A percentile compares a stretch with the other conserved stretches of the same genome.
Evolutionary conservation across 2,113 vertebrate species (phyloP).

Genomic region (Podiceps cristatus): DNA sequence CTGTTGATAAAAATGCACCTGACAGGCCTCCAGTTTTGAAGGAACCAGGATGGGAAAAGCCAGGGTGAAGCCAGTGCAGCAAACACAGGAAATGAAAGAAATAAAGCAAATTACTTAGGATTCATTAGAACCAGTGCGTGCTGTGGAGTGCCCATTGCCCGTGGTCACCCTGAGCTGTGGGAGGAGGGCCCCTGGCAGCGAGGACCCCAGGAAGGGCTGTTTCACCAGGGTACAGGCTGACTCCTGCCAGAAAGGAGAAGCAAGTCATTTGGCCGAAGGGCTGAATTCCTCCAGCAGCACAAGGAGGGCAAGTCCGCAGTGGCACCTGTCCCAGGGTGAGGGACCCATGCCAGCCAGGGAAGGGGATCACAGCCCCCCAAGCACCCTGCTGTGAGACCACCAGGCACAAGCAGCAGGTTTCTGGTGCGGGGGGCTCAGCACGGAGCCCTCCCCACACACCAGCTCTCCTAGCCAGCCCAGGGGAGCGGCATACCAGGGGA

Average conservation of each 20-base stretch:
- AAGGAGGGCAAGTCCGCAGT: neutral
- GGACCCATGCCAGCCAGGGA: neutral
- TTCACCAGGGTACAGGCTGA: neutral
- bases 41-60: neutral
- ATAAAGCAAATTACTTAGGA: neutral
- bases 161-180: accelerated
- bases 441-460: neutral
- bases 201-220: neutral
- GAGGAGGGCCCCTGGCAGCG: neutral
- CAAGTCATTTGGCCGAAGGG: neutral
- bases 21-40: neutral
- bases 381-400: neutral
- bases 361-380: neutral
- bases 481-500: neutral
- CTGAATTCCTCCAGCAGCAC: neutral
- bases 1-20: neutral
- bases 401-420: accelerated
- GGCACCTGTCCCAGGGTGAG: neutral
- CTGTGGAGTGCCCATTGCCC: neutral
- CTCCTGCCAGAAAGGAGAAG: neutral
- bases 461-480: neutral
- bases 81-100: neutral
- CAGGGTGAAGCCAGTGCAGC: neutral
- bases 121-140: neutral
- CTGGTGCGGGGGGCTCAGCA: neutral